Evolutionary conservation across 2,113 vertebrate species (phyloP).

Genomic region (Mobula hypostoma): DNA sequence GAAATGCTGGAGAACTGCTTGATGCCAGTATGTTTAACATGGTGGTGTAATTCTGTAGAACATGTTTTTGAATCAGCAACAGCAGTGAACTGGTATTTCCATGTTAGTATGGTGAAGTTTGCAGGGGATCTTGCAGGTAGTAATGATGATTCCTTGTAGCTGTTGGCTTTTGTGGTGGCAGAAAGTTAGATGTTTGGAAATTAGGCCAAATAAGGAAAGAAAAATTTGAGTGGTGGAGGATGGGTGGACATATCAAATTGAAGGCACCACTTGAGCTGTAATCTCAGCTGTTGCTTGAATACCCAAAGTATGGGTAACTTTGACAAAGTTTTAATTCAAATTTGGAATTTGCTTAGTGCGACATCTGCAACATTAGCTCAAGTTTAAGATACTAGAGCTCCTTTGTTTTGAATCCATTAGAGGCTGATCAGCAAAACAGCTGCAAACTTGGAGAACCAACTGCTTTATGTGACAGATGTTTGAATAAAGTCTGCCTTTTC

Average conservation of each 20-base stretch:
- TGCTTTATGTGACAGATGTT: conserved; percentile 3
- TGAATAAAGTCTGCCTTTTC: not conserved
- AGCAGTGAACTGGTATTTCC: too few species aligned
- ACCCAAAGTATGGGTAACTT: not conserved
- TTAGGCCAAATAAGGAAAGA: not conserved
- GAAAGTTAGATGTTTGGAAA: too few species aligned
- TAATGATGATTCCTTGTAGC: too few species aligned
- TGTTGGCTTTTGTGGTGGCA: too few species aligned
- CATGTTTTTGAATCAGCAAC: too few species aligned
- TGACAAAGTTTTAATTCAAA: not conserved
- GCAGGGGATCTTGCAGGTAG: too few species aligned
- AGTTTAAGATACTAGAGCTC: not conserved
- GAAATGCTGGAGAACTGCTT: too few species aligned
- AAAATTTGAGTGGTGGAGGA: not conserved
- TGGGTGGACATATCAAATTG: not conserved
- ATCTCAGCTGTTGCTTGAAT: not conserved
- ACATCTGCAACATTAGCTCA: not conserved
- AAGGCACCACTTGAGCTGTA: not conserved
- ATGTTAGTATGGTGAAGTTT: too few species aligned
- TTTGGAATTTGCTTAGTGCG: not conserved
- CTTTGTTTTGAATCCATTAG: not conserved
- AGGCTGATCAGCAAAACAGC: not conserved
- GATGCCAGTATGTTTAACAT: too few species aligned
- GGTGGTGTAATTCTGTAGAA: too few species aligned
- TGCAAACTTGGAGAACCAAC: not conserved